Base-by-base conservation (phyloP, 2,113 vertebrate species). In the Ptychochromis oligacanthus region DNA sequence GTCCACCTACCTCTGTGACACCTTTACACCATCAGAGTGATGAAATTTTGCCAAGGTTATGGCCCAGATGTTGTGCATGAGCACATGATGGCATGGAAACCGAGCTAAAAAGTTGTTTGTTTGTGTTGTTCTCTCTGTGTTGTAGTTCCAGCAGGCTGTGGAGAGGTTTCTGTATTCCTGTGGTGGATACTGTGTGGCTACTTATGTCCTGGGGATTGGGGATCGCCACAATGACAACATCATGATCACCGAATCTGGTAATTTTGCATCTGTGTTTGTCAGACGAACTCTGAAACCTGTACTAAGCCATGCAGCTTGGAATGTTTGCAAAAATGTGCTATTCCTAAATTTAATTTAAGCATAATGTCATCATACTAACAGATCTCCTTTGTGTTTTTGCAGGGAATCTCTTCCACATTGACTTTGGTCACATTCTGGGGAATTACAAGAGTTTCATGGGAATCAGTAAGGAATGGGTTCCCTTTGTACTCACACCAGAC, bases 211-310 rank as follows among this genome's bases (percentile, higher is more conserved):
- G 90, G 98, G 98, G n/a, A 99, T 99, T 46, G 98, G 98, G 4
- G 98, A 99, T 93, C 96, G 98, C 14, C 98, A 99, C 93, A 99
- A 99, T 5, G 98, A 99, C 95, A 99, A 99, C 94, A 99, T 99
- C 90, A 99, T 99, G 98, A 97, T 99, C 94, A 99, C 98, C 20
- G 98, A 99, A 87, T 96, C 97, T 79, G 98, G 98, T 99, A 91
- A 94, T 11, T 12, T 56, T 31, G 11, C 10, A 2, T 59, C 18
- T 54, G 14, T 7, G 1, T 14, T 61, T 31, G 76, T 20, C 11
- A 26, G 22, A 20, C 14, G 36, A 6, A 57, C 54, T 56, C 15
- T 17, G 10, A 34, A 31, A 22, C 17, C 4, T 8, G 56, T n/a
- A 13, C 20, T 4, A 77, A 55, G 56, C 59, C 9, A 15, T 59